Conservation (phyloP, 2,113 vertebrate species). For the human region DNA sequence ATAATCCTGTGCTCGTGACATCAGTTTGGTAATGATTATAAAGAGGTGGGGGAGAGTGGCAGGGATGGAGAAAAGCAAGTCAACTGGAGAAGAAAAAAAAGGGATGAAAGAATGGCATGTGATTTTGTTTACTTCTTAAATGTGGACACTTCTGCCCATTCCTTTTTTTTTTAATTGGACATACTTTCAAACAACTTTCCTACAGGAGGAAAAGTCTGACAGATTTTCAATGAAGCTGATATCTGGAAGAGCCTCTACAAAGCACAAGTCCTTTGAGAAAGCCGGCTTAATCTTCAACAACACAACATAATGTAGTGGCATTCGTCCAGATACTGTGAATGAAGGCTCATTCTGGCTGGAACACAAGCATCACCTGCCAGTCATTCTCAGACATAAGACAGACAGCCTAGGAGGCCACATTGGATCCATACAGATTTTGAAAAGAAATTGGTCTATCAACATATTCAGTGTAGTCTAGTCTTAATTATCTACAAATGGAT, state of each 20-base stretch:
- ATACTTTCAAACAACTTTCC: slow-evolving; percentile 48
- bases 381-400: background rate
- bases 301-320: background rate
- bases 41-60: background rate
- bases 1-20: slow-evolving; percentile 51
- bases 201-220: slow-evolving; percentile 32
- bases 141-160: background rate
- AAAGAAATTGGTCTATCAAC: slow-evolving; percentile 37
- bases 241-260: background rate
- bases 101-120: background rate
- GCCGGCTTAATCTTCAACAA: background rate
- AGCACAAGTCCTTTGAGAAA: slow-evolving; percentile 17
- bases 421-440: background rate
- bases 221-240: background rate
- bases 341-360: background rate
- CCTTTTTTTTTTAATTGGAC: background rate
- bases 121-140: slow-evolving; percentile 33
- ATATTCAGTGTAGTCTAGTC: background rate
- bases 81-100: background rate
- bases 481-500: background rate
- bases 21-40: slow-evolving; percentile 60
- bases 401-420: background rate
- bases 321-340: background rate
- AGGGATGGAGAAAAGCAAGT: background rate
- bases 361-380: background rate